phyloP scores from a whole-genome alignment of 2,888 invertebrate species.

The Trissonchulus latispiculum region DNA sequence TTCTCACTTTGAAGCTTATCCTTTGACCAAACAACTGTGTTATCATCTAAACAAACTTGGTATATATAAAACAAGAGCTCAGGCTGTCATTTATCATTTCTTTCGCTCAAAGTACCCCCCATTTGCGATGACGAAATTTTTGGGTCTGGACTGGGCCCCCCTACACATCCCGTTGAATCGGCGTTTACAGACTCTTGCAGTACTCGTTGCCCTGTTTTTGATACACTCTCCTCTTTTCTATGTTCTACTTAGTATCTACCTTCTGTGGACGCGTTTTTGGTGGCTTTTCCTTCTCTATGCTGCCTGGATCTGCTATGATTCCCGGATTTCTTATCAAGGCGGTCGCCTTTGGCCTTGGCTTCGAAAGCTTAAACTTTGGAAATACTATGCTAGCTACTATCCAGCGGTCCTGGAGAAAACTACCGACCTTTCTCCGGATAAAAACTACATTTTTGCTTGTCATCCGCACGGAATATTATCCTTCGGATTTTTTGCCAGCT shows the following conservation, averaged over 20 bases:
- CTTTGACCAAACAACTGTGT: no score
- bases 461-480: conserved; percentile 85
- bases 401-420: conserved; percentile 73
- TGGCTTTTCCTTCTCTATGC: conserved; percentile 53
- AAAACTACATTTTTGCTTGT: conserved; percentile 63
- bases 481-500: conserved; percentile 65
- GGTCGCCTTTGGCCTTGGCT: conserved; percentile 54
- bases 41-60: no score
- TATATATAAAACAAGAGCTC: no score
- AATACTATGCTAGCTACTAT: conserved; percentile 67
- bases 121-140: conserved; percentile 36
- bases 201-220: conserved; percentile 40
- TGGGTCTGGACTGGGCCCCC: conserved; percentile 78
- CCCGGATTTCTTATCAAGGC: conserved; percentile 53
- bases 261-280: conserved; percentile 28
- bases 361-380: conserved; percentile 60
- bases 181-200: conserved; percentile 71
- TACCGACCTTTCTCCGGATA: conserved; percentile 61
- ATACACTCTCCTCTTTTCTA: background rate
- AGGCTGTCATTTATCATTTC: no score
- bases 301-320: conserved; percentile 59
- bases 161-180: conserved; percentile 63
- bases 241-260: background rate
- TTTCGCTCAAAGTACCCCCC: no score
- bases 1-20: no score